These are phyloP conservation scores for Lichenostomus cassidix DNA, from an alignment of 2,113 vertebrate genomes.

Conservation along the genomic window DNA sequence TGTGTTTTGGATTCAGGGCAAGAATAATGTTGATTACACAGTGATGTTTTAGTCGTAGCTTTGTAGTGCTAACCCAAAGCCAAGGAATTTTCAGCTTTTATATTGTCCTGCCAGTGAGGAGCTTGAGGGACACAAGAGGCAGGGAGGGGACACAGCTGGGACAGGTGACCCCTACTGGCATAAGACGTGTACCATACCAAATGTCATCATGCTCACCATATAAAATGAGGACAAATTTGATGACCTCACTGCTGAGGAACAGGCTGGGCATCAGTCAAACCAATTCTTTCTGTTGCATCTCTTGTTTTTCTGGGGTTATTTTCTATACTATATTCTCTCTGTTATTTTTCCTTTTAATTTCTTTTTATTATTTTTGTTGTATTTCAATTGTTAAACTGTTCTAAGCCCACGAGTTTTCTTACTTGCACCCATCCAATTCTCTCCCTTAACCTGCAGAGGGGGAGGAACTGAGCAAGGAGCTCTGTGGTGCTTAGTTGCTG, in stretches of 20 bases:
- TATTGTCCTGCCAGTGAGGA: not conserved
- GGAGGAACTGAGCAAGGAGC: not conserved
- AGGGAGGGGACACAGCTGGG: no score
- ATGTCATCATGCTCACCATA: not conserved
- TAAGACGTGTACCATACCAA: not conserved
- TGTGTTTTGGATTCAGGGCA: not conserved
- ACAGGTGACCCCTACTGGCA: not conserved
- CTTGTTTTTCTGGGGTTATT: not conserved
- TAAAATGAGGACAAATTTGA: not conserved
- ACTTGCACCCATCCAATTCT: not conserved
- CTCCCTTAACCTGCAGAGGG: not conserved
- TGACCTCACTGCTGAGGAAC: not conserved
- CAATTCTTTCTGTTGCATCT: not conserved
- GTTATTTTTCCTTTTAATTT: not conserved
- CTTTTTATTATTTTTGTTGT: accelerated
- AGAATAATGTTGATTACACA: not conserved
- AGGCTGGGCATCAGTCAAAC: accelerated
- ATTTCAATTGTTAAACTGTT: not conserved
- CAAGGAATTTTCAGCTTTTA: not conserved
- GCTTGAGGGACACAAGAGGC: not conserved
- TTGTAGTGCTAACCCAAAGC: not conserved
- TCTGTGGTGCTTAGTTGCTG: not conserved
- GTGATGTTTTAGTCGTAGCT: not conserved
- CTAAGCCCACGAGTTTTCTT: not conserved
- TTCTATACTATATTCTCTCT: not conserved